phyloP scores from a whole-genome alignment of 2,888 invertebrate genomes.

The Acronicta alni region DNA sequence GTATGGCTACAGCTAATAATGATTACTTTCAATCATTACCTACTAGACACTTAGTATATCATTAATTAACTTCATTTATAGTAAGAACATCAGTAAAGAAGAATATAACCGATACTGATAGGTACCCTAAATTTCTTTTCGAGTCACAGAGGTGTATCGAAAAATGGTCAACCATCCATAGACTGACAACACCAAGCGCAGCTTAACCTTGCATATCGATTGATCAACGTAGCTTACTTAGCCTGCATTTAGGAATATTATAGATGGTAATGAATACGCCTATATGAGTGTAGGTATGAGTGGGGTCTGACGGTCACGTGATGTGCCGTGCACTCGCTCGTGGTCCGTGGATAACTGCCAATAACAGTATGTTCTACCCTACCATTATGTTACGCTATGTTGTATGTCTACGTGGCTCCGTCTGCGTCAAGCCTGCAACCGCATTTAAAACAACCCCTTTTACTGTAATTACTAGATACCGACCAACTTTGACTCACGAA shows the following conservation, averaged over 20 bases:
- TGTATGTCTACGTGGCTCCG: slow-evolving; percentile 54
- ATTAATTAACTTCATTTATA: no score
- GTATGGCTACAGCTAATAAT: no score
- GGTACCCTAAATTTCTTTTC: no score
- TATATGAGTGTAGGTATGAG: slow-evolving; percentile 44
- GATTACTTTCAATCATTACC: no score
- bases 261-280: slow-evolving; percentile 51
- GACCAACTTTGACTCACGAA: slow-evolving; percentile 67
- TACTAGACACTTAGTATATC: no score
- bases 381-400: slow-evolving; percentile 66
- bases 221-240: no score
- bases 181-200: no score
- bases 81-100: no score
- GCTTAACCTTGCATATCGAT: no score
- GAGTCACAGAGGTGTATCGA: no score
- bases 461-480: slow-evolving; percentile 71
- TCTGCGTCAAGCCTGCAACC: slow-evolving; percentile 66
- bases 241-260: slow-evolving; percentile 45
- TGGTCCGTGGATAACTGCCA: slow-evolving; percentile 79
- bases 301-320: slow-evolving; percentile 74
- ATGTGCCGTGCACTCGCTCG: slow-evolving; percentile 74
- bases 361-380: slow-evolving; percentile 75
- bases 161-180: no score
- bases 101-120: no score
- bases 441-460: slow-evolving; percentile 73